Percentiles rank a stretch among this genome's conserved stretches.
Conservation (phyloP, 2,888 invertebrate genomes). For the Perizoma flavofasciatum region DNA sequence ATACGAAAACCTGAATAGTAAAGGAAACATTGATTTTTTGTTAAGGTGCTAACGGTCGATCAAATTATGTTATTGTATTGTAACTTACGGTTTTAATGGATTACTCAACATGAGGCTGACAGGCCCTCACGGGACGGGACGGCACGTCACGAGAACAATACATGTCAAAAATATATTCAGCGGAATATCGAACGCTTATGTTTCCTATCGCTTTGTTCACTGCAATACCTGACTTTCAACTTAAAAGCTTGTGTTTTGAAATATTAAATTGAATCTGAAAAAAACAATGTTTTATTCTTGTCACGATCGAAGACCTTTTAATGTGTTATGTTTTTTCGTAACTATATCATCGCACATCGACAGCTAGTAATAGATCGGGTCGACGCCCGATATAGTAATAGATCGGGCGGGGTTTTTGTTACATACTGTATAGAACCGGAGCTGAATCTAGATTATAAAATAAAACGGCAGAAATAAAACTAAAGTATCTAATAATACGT, state of each 20-base stretch:
- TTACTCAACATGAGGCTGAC: constrained; percentile 21
- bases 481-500: constrained; percentile 24
- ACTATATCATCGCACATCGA: too few species aligned
- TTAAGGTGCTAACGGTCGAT: neutral
- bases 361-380: too few species aligned
- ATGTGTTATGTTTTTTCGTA: constrained; percentile 1
- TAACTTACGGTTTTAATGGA: neutral
- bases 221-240: constrained; percentile 20
- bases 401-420: too few species aligned
- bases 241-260: constrained; percentile 21
- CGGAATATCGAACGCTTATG: constrained; percentile 46
- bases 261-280: constrained; percentile 20
- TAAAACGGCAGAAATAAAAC: constrained; percentile 20
- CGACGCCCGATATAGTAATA: too few species aligned
- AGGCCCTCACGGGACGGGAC: constrained; percentile 43
- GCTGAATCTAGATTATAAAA: neutral
- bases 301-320: constrained; percentile 5
- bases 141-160: constrained; percentile 44
- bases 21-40: too few species aligned
- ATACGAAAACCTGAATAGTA: too few species aligned
- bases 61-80: neutral
- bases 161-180: constrained; percentile 55
- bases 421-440: neutral
- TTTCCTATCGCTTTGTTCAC: constrained; percentile 30
- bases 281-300: constrained; percentile 11